Percentiles rank a stretch among this genome's conserved stretches.
phyloP scores from a whole-genome alignment of 2,113 vertebrate species.

The Variabilichromis moorii region DNA sequence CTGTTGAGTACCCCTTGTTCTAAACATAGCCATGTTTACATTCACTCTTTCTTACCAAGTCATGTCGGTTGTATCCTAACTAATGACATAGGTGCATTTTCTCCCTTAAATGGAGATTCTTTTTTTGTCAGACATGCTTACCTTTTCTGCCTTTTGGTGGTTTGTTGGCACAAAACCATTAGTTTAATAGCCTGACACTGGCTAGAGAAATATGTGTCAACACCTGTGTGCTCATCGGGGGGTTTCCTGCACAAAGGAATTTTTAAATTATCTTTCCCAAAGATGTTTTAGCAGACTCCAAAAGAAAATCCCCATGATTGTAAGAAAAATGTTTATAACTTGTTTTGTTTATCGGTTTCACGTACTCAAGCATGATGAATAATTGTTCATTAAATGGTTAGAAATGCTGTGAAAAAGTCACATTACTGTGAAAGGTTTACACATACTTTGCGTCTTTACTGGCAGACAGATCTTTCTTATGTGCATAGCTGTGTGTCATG shows the following conservation, averaged over 20 bases:
- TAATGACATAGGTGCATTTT: not conserved
- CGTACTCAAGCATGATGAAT: not conserved
- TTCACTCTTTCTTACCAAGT: not conserved
- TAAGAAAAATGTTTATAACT: not conserved
- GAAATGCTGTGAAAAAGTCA: not conserved
- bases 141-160: not conserved
- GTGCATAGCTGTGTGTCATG: not conserved
- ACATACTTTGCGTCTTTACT: not conserved
- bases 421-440: not conserved
- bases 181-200: not conserved
- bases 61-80: not conserved
- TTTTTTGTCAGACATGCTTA: not conserved
- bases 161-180: not conserved
- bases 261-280: not conserved
- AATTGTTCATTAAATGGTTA: not conserved
- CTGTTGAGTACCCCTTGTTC: not conserved
- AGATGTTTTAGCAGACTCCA: not conserved
- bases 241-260: not conserved
- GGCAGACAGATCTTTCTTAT: not conserved
- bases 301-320: not conserved
- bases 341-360: not conserved
- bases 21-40: not conserved
- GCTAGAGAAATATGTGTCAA: not conserved
- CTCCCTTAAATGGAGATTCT: not conserved
- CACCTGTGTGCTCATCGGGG: not conserved